Base-by-base conservation (phyloP, 1,140 invertebrate species). In the Bemisia tabaci region DNA sequence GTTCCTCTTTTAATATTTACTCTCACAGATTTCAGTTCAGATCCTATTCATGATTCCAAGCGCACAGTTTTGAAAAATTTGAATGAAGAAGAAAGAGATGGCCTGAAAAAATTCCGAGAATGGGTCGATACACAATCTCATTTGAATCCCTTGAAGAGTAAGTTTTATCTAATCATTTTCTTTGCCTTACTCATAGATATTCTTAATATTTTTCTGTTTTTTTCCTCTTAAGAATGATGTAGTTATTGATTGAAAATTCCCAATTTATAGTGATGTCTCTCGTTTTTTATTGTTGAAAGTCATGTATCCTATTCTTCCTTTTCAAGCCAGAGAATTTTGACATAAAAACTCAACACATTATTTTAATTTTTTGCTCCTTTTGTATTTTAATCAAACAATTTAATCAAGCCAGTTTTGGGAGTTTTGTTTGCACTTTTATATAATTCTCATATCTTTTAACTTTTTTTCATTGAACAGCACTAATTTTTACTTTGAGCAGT, bases 121-220 rank as follows among this genome's bases (percentile, higher is more conserved):
- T 74, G 73, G 73, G 66, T 74, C 2, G 68, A 67, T 48, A 70
- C 72, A 48, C 73, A 74, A 23, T 70, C 73, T 9, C 72, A 74
- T 65, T 65, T 73, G 39, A 69, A 64, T 9, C 63, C 67, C n/a
- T 63, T 67, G 17, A 68, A 63, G 33, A 68, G 70, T 71, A 60
- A n/a, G n/a, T n/a, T n/a, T n/a, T n/a, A n/a, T n/a, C n/a, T n/a
- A n/a, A n/a, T n/a, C n/a, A n/a, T n/a, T n/a, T n/a, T n/a, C n/a
- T n/a, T n/a, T n/a, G n/a, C n/a, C n/a, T n/a, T 61, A 64, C 62
- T 22, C 26, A 58, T 1, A 58, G 17, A 9, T 48, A 48, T 48
- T 48, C 33, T 48, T 9, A 48, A 17, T 48, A 48, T 48, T 17
- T 48, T 48, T 48, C 33, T 48, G 33, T 9, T 48, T 48, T 5